A percentile compares a stretch with the other conserved stretches of the same genome.
Conservation (phyloP, 2,113 vertebrate species). For the Axis porcinus region DNA sequence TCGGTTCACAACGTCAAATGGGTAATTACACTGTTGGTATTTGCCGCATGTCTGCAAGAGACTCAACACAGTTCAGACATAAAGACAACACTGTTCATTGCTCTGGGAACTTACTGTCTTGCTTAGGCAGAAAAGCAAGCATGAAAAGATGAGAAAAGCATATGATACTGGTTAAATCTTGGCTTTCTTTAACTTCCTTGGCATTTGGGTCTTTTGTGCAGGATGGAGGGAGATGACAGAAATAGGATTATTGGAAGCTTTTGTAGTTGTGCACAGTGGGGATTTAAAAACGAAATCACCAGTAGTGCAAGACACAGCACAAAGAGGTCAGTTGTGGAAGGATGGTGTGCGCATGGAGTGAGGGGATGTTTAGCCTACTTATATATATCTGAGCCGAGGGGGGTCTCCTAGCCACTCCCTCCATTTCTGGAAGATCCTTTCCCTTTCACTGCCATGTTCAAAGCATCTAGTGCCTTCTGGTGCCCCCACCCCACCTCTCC, state of each 20-base stretch:
- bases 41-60: neutral
- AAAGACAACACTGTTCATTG: slow-evolving; percentile 39
- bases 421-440: neutral
- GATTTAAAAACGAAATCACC: slow-evolving; percentile 30
- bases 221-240: slow-evolving; percentile 50
- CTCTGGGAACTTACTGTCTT: slow-evolving; percentile 9
- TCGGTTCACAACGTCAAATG: neutral
- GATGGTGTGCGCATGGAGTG: neutral
- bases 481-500: neutral
- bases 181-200: slow-evolving; percentile 47
- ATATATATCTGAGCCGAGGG: neutral
- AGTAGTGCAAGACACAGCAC: neutral
- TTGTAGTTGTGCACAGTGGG: slow-evolving; percentile 21
- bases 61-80: neutral
- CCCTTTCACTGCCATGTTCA: neutral
- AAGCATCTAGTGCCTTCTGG: neutral
- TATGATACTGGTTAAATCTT: slow-evolving; percentile 56
- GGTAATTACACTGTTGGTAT: slow-evolving; percentile 32
- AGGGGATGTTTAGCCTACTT: neutral
- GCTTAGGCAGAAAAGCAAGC: slow-evolving; percentile 46
- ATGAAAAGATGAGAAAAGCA: slow-evolving; percentile 37
- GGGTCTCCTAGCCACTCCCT: neutral
- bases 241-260: slow-evolving; percentile 52
- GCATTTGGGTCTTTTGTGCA: slow-evolving; percentile 52
- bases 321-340: slow-evolving; percentile 3